Evolutionary conservation across 1,140 invertebrate genomes (phyloP).

Genomic region (Drosophila prosaltans): DNA sequence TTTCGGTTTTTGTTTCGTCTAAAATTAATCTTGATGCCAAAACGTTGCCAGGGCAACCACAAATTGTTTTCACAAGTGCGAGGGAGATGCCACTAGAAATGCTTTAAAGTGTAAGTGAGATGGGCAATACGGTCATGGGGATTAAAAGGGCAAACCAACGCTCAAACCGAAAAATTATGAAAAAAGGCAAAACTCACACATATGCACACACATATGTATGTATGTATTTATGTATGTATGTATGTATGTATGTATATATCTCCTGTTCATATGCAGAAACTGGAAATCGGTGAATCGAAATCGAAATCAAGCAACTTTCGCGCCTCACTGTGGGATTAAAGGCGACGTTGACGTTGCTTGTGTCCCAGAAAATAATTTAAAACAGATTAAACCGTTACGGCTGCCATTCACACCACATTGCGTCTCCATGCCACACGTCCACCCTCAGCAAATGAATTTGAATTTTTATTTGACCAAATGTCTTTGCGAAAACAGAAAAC

Average conservation of each 20-base stretch:
- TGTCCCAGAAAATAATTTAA: slow-evolving; percentile 71
- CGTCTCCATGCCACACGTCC: slow-evolving; percentile 23
- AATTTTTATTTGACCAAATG: slow-evolving; percentile 80
- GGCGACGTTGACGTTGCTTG: not conserved
- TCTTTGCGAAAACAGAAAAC: slow-evolving; percentile 57
- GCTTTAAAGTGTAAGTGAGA: slow-evolving; percentile 23
- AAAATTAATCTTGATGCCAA: slow-evolving; percentile 82
- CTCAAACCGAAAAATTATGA: slow-evolving; percentile 18
- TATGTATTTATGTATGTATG: not conserved
- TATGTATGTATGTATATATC: not conserved
- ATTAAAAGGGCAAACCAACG: slow-evolving; percentile 58
- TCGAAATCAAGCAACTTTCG: slow-evolving; percentile 26
- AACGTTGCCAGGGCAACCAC: slow-evolving; percentile 60
- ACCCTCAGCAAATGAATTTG: slow-evolving; percentile 68
- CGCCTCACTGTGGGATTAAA: slow-evolving; percentile 12
- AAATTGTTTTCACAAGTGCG: slow-evolving; percentile 28
- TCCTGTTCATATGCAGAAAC: slow-evolving; percentile 30
- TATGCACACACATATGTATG: not conserved
- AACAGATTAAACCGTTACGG: slow-evolving; percentile 80
- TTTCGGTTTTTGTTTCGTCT: slow-evolving; percentile 57
- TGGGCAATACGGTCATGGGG: slow-evolving; percentile 41
- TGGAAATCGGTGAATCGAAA: slow-evolving; percentile 41
- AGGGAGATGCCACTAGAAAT: slow-evolving; percentile 25
- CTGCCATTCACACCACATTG: slow-evolving; percentile 74
- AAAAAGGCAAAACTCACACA: slow-evolving; percentile 30